Percentiles rank a stretch among this genome's conserved stretches.
These are phyloP conservation scores for Stomatorhinus walkeri DNA, from an alignment of 2,797 vertebrate genomes.

Conservation along the genomic window DNA sequence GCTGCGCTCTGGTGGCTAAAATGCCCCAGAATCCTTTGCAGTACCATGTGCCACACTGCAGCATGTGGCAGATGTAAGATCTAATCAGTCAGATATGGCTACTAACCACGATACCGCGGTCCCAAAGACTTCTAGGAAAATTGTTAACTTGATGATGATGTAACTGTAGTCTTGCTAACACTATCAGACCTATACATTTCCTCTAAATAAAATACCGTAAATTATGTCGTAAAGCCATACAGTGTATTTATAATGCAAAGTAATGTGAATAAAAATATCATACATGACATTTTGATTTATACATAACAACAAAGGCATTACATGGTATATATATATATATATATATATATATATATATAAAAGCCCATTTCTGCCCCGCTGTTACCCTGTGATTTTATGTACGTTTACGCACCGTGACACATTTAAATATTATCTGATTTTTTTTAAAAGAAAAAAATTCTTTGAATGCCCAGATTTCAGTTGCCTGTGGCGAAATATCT, in stretches of 20 bases:
- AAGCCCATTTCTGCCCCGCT: not conserved
- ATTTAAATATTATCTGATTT: not conserved
- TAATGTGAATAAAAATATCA: not conserved
- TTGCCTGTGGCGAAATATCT: not conserved
- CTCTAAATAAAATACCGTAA: not conserved
- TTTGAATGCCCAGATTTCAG: not conserved
- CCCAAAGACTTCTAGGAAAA: not conserved
- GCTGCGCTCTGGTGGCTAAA: not conserved
- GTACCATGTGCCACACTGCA: not conserved
- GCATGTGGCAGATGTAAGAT: not conserved
- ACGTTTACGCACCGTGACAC: not conserved
- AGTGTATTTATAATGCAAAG: not conserved
- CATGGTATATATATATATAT: not conserved
- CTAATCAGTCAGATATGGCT: too few relatives aligned
- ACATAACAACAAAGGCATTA: not conserved
- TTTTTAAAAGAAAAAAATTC: not conserved
- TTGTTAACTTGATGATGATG: not conserved
- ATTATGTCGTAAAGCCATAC: too few relatives aligned
- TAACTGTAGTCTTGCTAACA: not conserved
- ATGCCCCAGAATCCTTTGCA: not conserved
- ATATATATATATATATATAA: not conserved
- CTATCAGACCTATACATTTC: not conserved
- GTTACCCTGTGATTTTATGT: not conserved
- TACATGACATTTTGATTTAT: not conserved
- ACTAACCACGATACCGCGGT: not conserved